Conservation (phyloP, 2,797 vertebrate genomes). For the Tadarida brasiliensis region DNA sequence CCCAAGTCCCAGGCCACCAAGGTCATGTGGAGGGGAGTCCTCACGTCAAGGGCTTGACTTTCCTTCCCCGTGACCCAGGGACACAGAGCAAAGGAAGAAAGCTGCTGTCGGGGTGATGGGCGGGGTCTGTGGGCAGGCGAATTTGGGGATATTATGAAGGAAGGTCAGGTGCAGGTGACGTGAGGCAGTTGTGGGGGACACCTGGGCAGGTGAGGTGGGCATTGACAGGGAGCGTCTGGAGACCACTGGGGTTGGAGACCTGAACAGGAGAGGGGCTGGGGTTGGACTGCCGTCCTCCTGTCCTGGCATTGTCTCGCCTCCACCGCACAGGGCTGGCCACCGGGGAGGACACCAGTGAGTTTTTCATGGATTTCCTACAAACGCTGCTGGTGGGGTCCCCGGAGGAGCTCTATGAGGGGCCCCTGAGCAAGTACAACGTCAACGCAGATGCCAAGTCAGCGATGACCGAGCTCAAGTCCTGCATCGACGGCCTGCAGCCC, state of each 20-base stretch:
- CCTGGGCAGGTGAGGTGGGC: not conserved
- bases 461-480: conserved; percentile 68
- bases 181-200: not conserved
- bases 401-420: conserved; percentile 76
- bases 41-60: not conserved
- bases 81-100: not conserved
- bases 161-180: not conserved
- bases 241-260: not conserved
- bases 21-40: not conserved
- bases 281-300: no score
- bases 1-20: not conserved
- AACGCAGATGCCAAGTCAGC: conserved; percentile 55
- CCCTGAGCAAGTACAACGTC: conserved; percentile 59
- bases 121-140: not conserved
- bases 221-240: not conserved
- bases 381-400: conserved; percentile 75
- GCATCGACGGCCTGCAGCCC: conserved; percentile 74
- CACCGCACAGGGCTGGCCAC: conserved; percentile 20
- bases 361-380: conserved; percentile 82
- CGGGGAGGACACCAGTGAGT: conserved; percentile 52
- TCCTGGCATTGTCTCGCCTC: not conserved
- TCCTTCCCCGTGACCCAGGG: not conserved
- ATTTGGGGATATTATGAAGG: fast-evolving
- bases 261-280: not conserved
- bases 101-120: not conserved